A percentile compares a stretch with the other conserved stretches of the same genome.
These are phyloP conservation scores for Lycia hirtaria DNA, from an alignment of 2,888 invertebrate genomes.

Conservation along the genomic window DNA sequence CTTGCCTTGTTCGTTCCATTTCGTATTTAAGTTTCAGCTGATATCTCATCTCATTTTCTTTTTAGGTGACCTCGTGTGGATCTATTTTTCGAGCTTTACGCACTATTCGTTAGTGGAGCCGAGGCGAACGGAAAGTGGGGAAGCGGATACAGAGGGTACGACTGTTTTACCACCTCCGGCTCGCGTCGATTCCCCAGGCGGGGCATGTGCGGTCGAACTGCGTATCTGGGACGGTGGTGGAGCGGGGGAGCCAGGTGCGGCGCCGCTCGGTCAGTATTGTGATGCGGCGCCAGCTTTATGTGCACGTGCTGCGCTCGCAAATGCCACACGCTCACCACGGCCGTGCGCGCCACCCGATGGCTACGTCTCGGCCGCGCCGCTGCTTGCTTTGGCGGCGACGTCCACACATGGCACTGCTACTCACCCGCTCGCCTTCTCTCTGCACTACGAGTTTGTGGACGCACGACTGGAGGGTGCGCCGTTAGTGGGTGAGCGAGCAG, in stretches of 20 bases:
- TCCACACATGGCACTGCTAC: slow-evolving; percentile 90
- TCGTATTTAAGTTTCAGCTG: neutral
- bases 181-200: slow-evolving; percentile 36
- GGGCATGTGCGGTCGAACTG: slow-evolving; percentile 88
- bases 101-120: slow-evolving; percentile 89
- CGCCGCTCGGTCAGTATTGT: slow-evolving; percentile 89
- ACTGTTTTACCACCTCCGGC: slow-evolving; percentile 36
- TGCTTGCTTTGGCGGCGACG: slow-evolving; percentile 74
- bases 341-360: slow-evolving; percentile 93
- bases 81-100: slow-evolving; percentile 94
- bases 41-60: slow-evolving; percentile 17
- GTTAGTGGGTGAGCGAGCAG: slow-evolving; percentile 74
- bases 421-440: slow-evolving; percentile 89
- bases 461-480: slow-evolving; percentile 90
- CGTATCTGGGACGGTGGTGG: slow-evolving; percentile 92
- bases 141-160: slow-evolving; percentile 70
- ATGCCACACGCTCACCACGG: slow-evolving; percentile 90
- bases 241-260: slow-evolving; percentile 68
- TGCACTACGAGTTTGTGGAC: slow-evolving; percentile 94
- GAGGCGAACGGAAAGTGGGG: slow-evolving; percentile 81
- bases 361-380: slow-evolving; percentile 85
- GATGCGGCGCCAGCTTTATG: slow-evolving; percentile 92
- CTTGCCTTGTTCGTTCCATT: neutral
- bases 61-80: slow-evolving; percentile 91
- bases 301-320: slow-evolving; percentile 91